Percentiles rank a stretch among this genome's conserved stretches.
Conservation (phyloP, 2,888 invertebrate genomes). For the Eupithecia exiguata region DNA sequence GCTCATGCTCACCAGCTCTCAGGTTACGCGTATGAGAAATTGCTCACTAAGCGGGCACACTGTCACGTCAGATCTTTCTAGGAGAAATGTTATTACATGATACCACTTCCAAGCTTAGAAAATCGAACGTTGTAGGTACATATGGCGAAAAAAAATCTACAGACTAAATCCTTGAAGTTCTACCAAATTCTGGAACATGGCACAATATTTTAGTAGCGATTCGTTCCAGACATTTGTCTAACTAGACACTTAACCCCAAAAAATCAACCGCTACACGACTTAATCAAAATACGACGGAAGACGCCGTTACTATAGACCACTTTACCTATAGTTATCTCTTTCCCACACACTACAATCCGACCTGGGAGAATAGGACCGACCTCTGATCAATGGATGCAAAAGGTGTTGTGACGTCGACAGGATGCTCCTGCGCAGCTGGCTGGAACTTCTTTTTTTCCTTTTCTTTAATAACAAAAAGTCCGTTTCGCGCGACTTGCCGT, state of each 20-base stretch:
- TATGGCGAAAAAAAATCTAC: not conserved
- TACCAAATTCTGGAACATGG: not conserved
- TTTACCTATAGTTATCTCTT: slow-evolving; percentile 59
- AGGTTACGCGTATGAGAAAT: too few relatives aligned
- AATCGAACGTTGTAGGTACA: not conserved
- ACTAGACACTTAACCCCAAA: slow-evolving; percentile 25
- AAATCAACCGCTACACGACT: slow-evolving; percentile 59
- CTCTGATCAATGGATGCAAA: slow-evolving; percentile 72
- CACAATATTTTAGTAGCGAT: slow-evolving; percentile 11
- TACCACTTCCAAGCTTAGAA: not conserved
- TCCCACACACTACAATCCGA: slow-evolving; percentile 44
- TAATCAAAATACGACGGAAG: slow-evolving; percentile 73
- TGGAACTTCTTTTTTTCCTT: slow-evolving; percentile 74
- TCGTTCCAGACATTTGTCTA: slow-evolving; percentile 21
- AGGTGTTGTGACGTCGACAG: slow-evolving; percentile 78
- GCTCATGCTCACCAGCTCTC: too few relatives aligned
- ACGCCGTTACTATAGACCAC: slow-evolving; percentile 71
- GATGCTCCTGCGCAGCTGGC: slow-evolving; percentile 82
- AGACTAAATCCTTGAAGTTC: not conserved
- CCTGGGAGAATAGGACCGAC: slow-evolving; percentile 61
- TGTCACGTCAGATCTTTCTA: not conserved
- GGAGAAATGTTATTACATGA: not conserved
- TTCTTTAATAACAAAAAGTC: slow-evolving; percentile 72
- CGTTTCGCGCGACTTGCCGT: slow-evolving; percentile 77
- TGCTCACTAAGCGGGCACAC: not conserved